phyloP scores from a whole-genome alignment of 1,140 invertebrate genomes.

The Venustaconcha ellipsiformis region DNA sequence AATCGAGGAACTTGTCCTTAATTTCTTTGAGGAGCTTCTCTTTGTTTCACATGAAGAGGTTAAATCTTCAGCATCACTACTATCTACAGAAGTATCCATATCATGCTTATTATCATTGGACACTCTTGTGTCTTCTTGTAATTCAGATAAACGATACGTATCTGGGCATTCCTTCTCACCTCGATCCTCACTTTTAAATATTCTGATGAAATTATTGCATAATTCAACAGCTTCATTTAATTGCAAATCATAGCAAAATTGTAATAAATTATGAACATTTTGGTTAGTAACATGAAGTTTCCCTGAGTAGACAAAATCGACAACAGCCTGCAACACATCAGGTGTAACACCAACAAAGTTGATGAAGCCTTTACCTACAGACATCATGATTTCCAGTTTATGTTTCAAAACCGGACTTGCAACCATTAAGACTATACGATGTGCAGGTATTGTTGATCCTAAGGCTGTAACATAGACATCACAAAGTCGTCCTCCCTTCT shows the following conservation, averaged over 20 bases:
- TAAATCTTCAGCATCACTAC: not conserved
- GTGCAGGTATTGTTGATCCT: conserved; percentile 5
- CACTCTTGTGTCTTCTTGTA: no score
- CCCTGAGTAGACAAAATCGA: conserved; percentile 20
- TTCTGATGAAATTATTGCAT: conserved; percentile 13
- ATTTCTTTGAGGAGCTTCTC: not conserved
- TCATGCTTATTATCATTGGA: not conserved
- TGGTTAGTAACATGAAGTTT: conserved; percentile 12
- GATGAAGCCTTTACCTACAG: not conserved
- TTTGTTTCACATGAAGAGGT: not conserved
- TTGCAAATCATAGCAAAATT: conserved; percentile 20
- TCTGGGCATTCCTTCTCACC: not conserved
- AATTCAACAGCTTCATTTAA: conserved; percentile 12
- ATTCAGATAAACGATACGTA: not conserved
- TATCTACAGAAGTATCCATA: not conserved
- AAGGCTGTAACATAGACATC: conserved; percentile 11
- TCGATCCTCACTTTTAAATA: not conserved
- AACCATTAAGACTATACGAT: conserved; percentile 13
- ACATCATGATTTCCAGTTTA: not conserved
- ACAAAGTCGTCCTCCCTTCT: conserved; percentile 5
- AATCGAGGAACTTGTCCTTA: no score
- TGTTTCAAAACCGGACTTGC: conserved; percentile 19
- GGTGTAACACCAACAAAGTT: conserved; percentile 2
- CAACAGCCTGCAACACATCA: conserved; percentile 3
- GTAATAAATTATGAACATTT: conserved; percentile 7